Percentiles rank a stretch among this genome's conserved stretches.
These are phyloP conservation scores for Drosophila miranda DNA, from an alignment of 1,140 invertebrate genomes.

Conservation along the genomic window DNA sequence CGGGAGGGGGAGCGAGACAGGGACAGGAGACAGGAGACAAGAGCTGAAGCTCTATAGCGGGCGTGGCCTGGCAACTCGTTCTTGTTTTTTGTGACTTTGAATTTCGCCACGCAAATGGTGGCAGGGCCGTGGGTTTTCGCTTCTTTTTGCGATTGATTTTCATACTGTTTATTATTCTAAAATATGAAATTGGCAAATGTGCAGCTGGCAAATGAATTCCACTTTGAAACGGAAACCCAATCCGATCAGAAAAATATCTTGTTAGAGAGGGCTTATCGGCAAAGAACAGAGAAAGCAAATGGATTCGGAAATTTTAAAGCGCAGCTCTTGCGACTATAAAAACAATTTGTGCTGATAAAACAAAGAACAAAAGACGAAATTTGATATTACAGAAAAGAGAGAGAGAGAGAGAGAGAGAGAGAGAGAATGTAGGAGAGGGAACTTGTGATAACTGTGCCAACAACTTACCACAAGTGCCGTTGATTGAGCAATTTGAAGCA, in stretches of 20 bases:
- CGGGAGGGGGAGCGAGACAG: conserved; percentile 9
- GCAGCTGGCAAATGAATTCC: background rate
- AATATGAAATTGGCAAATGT: background rate
- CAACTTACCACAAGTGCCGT: conserved; percentile 70
- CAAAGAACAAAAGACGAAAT: conserved; percentile 48
- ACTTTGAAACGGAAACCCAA: background rate
- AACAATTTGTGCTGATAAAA: conserved; percentile 63
- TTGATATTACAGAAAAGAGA: conserved; percentile 21
- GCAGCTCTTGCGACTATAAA: conserved; percentile 27
- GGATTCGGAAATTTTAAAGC: conserved; percentile 31
- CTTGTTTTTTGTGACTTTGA: conserved; percentile 50
- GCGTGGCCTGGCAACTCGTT: conserved; percentile 57
- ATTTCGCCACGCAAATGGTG: conserved; percentile 73
- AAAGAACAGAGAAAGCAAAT: conserved; percentile 1
- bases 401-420: conserved; percentile 10
- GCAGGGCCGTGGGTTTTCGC: conserved; percentile 40
- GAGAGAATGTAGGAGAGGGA: conserved; percentile 14
- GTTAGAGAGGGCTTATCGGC: conserved; percentile 17
- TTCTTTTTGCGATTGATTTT: conserved; percentile 50
- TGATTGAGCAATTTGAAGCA: conserved; percentile 72
- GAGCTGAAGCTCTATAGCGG: conserved; percentile 35
- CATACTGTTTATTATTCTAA: conserved; percentile 38
- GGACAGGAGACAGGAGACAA: background rate
- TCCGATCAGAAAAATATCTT: background rate
- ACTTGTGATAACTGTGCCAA: conserved; percentile 54